Base-by-base conservation (phyloP, 2,797 vertebrate genomes). In the Cyprinella venusta region DNA sequence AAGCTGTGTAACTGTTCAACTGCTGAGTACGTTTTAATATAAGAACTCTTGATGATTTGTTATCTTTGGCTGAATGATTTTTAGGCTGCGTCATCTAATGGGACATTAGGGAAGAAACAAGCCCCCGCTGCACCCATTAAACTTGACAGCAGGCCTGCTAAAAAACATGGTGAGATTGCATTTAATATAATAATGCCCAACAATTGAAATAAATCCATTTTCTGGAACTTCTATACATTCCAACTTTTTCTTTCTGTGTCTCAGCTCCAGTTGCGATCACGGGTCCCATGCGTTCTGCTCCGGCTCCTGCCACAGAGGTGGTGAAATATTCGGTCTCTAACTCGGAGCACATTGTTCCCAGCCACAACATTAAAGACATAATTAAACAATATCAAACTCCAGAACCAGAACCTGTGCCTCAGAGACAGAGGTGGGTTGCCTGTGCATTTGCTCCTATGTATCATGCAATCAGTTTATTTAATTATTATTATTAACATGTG, bases 301-400 rank as follows among this genome's bases (percentile, higher is more conserved):
- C 91, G 81, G 89, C 94, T 93, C 87, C 91, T 91, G 93, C 79
- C 85, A 45, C 83, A 0, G 96, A 97, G 33, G 91, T 94, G 36
- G 96, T 97, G 88, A 95, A 90, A 70, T 94, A 96, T 83, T 96
- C 96, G 0, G 85, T 91, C 6, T 91, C 90, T 56, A 91, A 94
- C 77, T 90, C 94, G 0, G 96, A 98, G 86, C 95, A 95, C 84
- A 89, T 96, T 0, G 88, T 96, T 69, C 97, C 97, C 79, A 97
- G 97, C 0, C 95, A 97, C 15, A 96, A 97, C 87, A 95, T 99
- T 88, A 96, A 95, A 90, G 95, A 96, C 82, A 99, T 99, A 21
- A 96, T 99, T 89, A 94, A 90, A 80, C 96, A 97, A 80, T 98
- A 96, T 86, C 96, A 98, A 89, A 95, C 96, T 0, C 95, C 95